Evolutionary conservation across 1,140 invertebrate species (phyloP).

Genomic region (Stegodyphus mimosarum): DNA sequence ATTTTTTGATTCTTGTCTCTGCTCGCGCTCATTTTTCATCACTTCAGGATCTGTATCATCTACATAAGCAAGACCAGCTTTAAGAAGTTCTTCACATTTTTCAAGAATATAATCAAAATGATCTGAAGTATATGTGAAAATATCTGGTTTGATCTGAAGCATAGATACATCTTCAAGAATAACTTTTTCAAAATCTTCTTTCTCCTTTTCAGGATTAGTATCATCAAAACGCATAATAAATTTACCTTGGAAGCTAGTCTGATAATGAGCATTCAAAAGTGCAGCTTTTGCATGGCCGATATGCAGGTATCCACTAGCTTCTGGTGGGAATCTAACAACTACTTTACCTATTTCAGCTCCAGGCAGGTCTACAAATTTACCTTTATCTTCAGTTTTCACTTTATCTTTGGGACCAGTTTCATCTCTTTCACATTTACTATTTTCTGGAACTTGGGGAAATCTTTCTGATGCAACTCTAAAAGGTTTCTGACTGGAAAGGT

Average conservation of each 20-base stretch:
- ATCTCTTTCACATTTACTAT: constrained; percentile 63
- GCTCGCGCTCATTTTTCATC: constrained; percentile 96
- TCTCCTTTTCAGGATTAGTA: constrained; percentile 99
- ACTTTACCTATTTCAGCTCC: constrained; percentile 96
- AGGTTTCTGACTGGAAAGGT: constrained; percentile 28
- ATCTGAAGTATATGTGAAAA: constrained; percentile 95
- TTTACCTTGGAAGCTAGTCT: constrained; percentile 91
- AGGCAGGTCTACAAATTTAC: constrained; percentile 82
- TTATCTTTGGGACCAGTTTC: constrained; percentile 66
- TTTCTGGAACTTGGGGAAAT: constrained; percentile 23
- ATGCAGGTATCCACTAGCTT: constrained; percentile 97
- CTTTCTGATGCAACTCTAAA: constrained; percentile 52
- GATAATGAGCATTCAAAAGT: constrained; percentile 97
- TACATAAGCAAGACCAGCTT: constrained; percentile 91
- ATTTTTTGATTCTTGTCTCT: constrained; percentile 87
- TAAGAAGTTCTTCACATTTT: constrained; percentile 89
- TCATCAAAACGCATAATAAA: constrained; percentile 99
- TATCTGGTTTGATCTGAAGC: constrained; percentile 91
- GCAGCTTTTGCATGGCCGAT: constrained; percentile 99
- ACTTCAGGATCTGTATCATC: constrained; percentile 94
- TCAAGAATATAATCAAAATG: constrained; percentile 93
- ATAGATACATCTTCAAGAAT: constrained; percentile 95
- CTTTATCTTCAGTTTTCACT: constrained; percentile 68
- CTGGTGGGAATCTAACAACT: constrained; percentile 95
- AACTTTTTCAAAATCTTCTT: constrained; percentile 96